Evolutionary conservation across 2,888 invertebrate genomes (phyloP).

Genomic region (Pheosia gnoma): DNA sequence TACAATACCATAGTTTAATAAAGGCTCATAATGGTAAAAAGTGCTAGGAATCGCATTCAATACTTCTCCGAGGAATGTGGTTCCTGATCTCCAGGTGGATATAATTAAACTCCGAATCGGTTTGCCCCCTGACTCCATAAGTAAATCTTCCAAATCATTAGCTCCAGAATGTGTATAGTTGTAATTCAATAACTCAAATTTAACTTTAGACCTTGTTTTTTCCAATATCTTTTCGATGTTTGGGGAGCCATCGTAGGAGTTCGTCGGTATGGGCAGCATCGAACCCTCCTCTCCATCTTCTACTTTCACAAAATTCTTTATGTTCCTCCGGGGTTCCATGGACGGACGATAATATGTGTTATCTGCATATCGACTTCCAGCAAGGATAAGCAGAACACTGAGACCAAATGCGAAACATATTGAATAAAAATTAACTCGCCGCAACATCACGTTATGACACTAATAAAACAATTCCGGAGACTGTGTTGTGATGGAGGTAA

Average conservation of each 20-base stretch:
- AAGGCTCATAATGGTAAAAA: conserved; percentile 95
- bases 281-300: conserved; percentile 75
- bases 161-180: conserved; percentile 68
- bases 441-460: conserved; percentile 76
- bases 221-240: conserved; percentile 69
- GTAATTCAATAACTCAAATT: conserved; percentile 67
- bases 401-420: conserved; percentile 81
- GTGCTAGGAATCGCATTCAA: conserved; percentile 93
- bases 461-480: conserved; percentile 48
- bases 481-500: conserved; percentile 50
- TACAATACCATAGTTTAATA: conserved; percentile 91
- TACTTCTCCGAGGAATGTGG: conserved; percentile 94
- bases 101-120: conserved; percentile 91
- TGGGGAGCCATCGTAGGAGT: conserved; percentile 64
- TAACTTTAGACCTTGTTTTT: conserved; percentile 66
- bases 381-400: conserved; percentile 80
- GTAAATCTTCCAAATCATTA: conserved; percentile 86
- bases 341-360: conserved; percentile 78
- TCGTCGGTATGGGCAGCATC: conserved; percentile 64
- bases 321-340: conserved; percentile 70
- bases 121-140: conserved; percentile 87
- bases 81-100: conserved; percentile 96
- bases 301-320: conserved; percentile 85
- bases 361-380: conserved; percentile 83
- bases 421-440: conserved; percentile 79